phyloP scores from a whole-genome alignment of 2,888 invertebrate genomes.

The Meiosimyza platycephala region DNA sequence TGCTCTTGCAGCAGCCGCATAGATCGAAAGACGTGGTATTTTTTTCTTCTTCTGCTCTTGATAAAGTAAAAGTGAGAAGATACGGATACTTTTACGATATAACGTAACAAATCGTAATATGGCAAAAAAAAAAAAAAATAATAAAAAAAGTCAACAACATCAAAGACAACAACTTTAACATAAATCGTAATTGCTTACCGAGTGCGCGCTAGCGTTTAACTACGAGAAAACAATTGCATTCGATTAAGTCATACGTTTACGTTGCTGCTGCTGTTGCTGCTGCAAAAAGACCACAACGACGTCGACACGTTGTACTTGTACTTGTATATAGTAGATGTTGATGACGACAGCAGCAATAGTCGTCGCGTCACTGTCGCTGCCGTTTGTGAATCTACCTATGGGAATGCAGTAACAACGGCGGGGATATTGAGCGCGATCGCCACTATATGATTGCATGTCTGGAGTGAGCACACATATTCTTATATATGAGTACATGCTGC shows the following conservation, averaged over 20 bases:
- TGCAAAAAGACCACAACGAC: slow-evolving; percentile 3
- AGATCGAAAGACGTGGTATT: too few species aligned
- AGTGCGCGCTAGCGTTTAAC: background rate
- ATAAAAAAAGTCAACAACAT: slow-evolving; percentile 3
- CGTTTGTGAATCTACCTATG: too few species aligned
- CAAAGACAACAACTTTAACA: slow-evolving; percentile 15
- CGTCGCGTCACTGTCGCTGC: background rate
- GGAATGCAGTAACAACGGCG: too few species aligned
- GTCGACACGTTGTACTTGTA: too few species aligned
- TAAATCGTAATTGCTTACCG: slow-evolving; percentile 16
- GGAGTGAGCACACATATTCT: too few species aligned
- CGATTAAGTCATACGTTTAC: slow-evolving; percentile 46
- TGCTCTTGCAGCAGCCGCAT: background rate
- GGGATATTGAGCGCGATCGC: too few species aligned
- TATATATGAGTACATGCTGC: too few species aligned
- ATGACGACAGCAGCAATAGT: slow-evolving; percentile 33
- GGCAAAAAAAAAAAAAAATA: slow-evolving; percentile 41
- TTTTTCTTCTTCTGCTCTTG: too few species aligned
- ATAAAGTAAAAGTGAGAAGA: background rate
- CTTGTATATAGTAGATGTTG: slow-evolving; percentile 9
- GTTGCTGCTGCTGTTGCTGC: slow-evolving; percentile 32
- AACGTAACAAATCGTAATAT: slow-evolving; percentile 16
- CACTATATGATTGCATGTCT: too few species aligned
- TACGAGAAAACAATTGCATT: slow-evolving; percentile 38
- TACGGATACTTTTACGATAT: slow-evolving; percentile 1